Percentiles rank a stretch among this genome's conserved stretches.
Conservation (phyloP, 2,113 vertebrate species). For the Furnarius figulus region DNA sequence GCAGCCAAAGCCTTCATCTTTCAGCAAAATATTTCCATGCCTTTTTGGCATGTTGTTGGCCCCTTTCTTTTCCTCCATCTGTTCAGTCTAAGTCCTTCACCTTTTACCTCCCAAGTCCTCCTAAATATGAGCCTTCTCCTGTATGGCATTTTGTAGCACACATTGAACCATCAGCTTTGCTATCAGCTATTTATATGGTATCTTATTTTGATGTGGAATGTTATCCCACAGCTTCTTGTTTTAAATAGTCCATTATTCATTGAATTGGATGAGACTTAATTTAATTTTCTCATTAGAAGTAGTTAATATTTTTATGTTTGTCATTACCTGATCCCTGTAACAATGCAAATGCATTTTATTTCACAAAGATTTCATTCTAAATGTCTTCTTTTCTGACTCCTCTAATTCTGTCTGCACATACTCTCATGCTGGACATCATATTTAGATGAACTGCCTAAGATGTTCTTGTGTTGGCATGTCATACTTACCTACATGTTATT, state of each 20-base stretch:
- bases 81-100: background rate
- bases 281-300: background rate
- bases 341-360: background rate
- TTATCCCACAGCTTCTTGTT: background rate
- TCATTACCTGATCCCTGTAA: background rate
- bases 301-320: background rate
- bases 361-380: background rate
- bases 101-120: background rate
- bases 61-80: background rate
- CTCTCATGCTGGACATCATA: background rate
- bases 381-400: background rate
- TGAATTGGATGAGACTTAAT: background rate
- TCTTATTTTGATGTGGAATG: background rate
- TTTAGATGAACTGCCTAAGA: background rate
- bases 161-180: background rate
- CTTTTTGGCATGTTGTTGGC: background rate
- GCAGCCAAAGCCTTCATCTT: background rate
- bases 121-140: background rate
- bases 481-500: fast-evolving
- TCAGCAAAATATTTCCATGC: background rate
- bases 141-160: background rate
- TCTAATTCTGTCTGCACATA: background rate
- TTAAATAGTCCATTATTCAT: background rate
- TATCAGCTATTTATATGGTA: background rate
- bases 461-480: background rate